These are phyloP conservation scores for Anagyrus pseudococci DNA, from an alignment of 2,888 invertebrate species.

Conservation along the genomic window DNA sequence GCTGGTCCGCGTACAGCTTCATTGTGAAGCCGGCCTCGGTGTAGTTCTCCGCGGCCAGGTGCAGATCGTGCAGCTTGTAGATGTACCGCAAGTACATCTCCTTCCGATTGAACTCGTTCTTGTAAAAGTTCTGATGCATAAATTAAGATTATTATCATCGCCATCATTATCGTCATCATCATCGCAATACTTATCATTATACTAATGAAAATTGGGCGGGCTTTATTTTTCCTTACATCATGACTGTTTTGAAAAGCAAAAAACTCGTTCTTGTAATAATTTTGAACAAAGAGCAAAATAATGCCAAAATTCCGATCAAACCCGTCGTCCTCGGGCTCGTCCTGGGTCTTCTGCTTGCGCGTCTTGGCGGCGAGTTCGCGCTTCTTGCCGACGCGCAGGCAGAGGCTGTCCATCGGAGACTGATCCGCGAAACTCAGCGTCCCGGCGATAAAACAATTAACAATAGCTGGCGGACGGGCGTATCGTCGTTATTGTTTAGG, in stretches of 20 bases:
- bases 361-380: not conserved
- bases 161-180: not conserved
- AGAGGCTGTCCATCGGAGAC: conserved; percentile 26
- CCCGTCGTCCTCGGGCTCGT: not conserved
- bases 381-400: conserved; percentile 23
- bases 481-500: no score
- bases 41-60: conserved; percentile 89
- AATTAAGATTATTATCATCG: not conserved
- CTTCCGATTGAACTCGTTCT: conserved; percentile 92
- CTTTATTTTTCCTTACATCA: conserved; percentile 25
- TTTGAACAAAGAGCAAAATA: conserved; percentile 23
- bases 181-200: not conserved
- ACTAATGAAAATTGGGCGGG: no score
- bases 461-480: no score
- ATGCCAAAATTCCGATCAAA: conserved; percentile 23
- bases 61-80: conserved; percentile 91
- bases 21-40: conserved; percentile 95
- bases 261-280: conserved; percentile 28
- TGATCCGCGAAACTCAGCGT: not conserved
- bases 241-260: not conserved
- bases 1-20: conserved; percentile 89
- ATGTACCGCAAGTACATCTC: conserved; percentile 97
- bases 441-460: not conserved
- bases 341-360: not conserved
- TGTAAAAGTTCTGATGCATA: conserved; percentile 84